phyloP scores from a whole-genome alignment of 2,797 vertebrate genomes.

The Trichosurus vulpecula region DNA sequence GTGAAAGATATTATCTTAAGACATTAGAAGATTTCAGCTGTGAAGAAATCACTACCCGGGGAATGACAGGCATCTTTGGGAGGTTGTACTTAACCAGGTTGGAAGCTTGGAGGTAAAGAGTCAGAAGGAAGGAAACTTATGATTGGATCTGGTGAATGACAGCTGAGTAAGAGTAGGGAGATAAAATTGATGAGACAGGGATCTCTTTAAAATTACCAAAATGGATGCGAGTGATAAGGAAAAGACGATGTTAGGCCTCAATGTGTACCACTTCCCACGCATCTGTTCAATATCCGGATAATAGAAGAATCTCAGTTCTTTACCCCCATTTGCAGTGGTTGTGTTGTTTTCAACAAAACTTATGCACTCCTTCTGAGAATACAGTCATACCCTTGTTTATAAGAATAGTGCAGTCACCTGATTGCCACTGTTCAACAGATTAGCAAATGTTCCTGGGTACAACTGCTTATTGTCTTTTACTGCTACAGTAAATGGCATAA shows the following conservation, averaged over 20 bases:
- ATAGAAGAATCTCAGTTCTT: constrained; percentile 48
- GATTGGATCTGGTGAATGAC: constrained; percentile 51
- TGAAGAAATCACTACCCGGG: constrained; percentile 70
- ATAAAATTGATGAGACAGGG: constrained; percentile 53
- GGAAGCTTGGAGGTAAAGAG: constrained; percentile 55
- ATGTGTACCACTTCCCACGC: constrained; percentile 47
- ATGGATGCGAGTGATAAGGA: constrained; percentile 49
- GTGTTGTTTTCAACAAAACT: constrained; percentile 73
- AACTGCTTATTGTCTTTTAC: constrained; percentile 78
- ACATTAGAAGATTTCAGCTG: constrained; percentile 68
- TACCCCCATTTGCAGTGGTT: constrained; percentile 53
- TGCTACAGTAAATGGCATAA: constrained; percentile 72
- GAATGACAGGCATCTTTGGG: constrained; percentile 12
- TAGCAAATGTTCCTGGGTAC: constrained; percentile 73
- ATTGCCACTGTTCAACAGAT: constrained; percentile 77
- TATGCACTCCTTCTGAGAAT: constrained; percentile 68
- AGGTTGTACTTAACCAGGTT: not conserved
- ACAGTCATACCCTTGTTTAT: constrained; percentile 64
- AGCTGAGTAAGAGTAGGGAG: constrained; percentile 26
- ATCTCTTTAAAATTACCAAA: constrained; percentile 59
- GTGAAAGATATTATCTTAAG: constrained; percentile 75
- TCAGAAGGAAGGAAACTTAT: constrained; percentile 54
- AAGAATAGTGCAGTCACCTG: constrained; percentile 62
- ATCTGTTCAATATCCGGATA: constrained; percentile 60
- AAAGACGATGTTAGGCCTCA: constrained; percentile 29